Conservation (phyloP, 2,113 vertebrate genomes). For the Diadophis punctatus region DNA sequence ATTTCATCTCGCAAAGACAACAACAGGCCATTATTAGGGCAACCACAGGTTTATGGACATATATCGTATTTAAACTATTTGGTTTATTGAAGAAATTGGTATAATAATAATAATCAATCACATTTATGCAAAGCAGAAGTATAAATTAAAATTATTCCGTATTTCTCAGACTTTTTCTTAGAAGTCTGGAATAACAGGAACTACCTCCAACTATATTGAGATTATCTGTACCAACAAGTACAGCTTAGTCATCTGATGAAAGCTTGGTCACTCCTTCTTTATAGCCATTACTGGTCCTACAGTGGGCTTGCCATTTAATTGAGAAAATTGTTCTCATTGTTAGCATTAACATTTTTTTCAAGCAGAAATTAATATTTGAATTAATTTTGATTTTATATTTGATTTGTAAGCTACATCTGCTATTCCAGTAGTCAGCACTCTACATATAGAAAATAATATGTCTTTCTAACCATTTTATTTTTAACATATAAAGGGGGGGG, state of each 20-base stretch:
- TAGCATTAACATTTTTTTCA: neutral
- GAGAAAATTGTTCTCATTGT: neutral
- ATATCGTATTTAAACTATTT: slow-evolving; percentile 54
- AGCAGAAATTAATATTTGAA: neutral
- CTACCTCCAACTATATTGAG: neutral
- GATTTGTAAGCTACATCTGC: neutral
- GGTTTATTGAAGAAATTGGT: slow-evolving; percentile 63
- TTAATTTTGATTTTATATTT: neutral
- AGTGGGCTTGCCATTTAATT: neutral
- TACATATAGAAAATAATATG: neutral
- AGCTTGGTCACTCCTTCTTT: neutral
- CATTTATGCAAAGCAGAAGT: neutral
- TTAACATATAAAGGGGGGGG: neutral
- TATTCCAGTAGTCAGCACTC: neutral
- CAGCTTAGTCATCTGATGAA: neutral
- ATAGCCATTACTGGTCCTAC: neutral
- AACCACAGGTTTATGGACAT: slow-evolving; percentile 49
- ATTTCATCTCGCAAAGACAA: slow-evolving; percentile 46
- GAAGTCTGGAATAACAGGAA: neutral
- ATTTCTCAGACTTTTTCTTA: neutral
- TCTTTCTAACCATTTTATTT: slow-evolving; percentile 41
- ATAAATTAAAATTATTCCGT: neutral
- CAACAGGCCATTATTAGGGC: slow-evolving; percentile 65
- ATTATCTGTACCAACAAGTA: neutral
- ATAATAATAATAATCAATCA: slow-evolving; percentile 64